Evolutionary conservation across 2,888 invertebrate genomes (phyloP).

Genomic region (Drosophila greeni): DNA sequence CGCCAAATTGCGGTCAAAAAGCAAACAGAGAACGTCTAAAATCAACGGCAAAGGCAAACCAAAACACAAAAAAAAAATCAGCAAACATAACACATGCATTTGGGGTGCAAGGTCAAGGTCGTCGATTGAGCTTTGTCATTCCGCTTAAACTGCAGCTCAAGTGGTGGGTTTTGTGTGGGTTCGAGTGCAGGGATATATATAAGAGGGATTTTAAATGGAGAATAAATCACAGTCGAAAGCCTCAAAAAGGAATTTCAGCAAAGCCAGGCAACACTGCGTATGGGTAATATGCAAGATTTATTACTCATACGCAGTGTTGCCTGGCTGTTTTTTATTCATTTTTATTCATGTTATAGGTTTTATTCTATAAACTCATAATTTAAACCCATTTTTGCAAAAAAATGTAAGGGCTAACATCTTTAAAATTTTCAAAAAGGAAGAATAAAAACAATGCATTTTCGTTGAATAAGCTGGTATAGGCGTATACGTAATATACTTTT

Average conservation of each 20-base stretch:
- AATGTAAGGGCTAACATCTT: too few relatives aligned
- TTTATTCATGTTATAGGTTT: neutral
- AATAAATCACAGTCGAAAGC: neutral
- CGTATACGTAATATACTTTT: neutral
- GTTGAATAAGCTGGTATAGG: neutral
- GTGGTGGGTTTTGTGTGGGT: conserved; percentile 5
- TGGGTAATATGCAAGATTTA: neutral
- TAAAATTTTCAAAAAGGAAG: too few relatives aligned
- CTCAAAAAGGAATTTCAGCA: too few relatives aligned
- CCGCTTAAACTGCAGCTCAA: conserved; percentile 23
- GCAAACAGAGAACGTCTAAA: conserved; percentile 12
- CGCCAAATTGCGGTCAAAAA: conserved; percentile 17
- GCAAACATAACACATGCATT: conserved; percentile 20
- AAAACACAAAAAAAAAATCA: conserved; percentile 1
- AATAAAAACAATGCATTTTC: too few relatives aligned
- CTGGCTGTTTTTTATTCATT: too few relatives aligned
- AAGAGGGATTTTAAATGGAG: neutral
- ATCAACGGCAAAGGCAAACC: conserved; percentile 8
- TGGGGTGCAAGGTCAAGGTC: conserved; percentile 43
- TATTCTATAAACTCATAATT: neutral
- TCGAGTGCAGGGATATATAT: neutral
- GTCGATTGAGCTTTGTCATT: conserved; percentile 31
- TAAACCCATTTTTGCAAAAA: too few relatives aligned
- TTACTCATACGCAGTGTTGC: too few relatives aligned
- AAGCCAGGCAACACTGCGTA: neutral